Percentiles rank a stretch among this genome's conserved stretches.
phyloP scores from a whole-genome alignment of 2,888 invertebrate species.

The Coenonympha glycerion region DNA sequence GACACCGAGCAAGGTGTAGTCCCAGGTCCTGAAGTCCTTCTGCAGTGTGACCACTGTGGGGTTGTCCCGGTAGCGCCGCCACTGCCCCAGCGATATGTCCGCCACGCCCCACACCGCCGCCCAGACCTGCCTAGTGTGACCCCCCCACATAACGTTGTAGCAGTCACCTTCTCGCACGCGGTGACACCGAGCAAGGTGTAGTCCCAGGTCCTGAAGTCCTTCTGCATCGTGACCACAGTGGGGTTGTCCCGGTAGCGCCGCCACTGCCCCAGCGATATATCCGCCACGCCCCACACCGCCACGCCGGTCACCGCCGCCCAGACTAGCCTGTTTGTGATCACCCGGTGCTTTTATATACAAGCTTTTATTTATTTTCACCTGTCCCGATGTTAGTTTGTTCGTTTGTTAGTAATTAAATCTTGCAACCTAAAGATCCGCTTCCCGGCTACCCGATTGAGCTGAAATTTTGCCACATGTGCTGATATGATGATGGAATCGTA shows the following conservation, averaged over 20 bases:
- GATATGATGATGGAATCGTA: no score
- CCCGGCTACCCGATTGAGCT: no score
- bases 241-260: slow-evolving; percentile 76
- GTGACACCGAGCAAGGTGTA: slow-evolving; percentile 77
- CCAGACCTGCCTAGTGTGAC: no score
- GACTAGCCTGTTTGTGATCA: no score
- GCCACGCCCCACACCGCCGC: slow-evolving; percentile 62
- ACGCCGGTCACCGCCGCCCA: slow-evolving; percentile 53
- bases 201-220: slow-evolving; percentile 78
- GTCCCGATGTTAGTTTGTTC: no score
- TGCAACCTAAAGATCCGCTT: no score
- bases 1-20: slow-evolving; percentile 73
- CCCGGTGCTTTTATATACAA: no score
- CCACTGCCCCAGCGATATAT: slow-evolving; percentile 71
- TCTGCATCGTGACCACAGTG: slow-evolving; percentile 78
- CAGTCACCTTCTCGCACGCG: slow-evolving; percentile 59
- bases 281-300: slow-evolving; percentile 60
- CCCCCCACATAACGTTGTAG: no score
- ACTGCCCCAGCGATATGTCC: slow-evolving; percentile 69
- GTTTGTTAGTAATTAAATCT: no score
- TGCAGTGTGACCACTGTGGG: slow-evolving; percentile 79
- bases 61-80: slow-evolving; percentile 74
- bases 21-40: slow-evolving; percentile 79
- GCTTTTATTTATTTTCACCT: no score
- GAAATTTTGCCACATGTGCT: no score